These are phyloP conservation scores for Heliocidaris erythrogramma DNA, from an alignment of 35 echinoderm and acorn worm genomes.

Conservation along the genomic window DNA sequence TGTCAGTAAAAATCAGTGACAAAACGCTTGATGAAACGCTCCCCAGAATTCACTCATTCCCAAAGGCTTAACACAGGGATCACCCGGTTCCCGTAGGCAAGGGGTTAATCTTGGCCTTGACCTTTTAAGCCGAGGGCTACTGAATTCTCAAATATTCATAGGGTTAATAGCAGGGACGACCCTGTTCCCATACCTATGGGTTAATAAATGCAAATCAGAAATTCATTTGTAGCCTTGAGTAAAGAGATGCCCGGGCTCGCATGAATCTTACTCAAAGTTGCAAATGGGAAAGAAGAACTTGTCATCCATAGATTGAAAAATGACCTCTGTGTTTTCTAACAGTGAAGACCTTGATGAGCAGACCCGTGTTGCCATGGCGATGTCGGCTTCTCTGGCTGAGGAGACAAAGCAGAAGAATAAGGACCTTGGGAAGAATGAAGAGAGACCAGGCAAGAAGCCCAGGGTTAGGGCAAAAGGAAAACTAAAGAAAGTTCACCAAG, in stretches of 20 bases:
- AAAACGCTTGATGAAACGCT: too few relatives aligned
- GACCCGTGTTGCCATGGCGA: constrained; percentile 52
- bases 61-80: too few relatives aligned
- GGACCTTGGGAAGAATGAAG: not conserved
- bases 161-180: too few relatives aligned
- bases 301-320: not conserved
- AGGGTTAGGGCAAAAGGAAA: not conserved
- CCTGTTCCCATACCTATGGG: too few relatives aligned
- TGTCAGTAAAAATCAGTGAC: too few relatives aligned
- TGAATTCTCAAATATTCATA: too few relatives aligned
- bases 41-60: too few relatives aligned
- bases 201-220: not conserved
- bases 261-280: not conserved
- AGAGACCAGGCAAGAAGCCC: constrained; percentile 15
- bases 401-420: constrained; percentile 25
- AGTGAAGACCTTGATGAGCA: constrained; percentile 58
- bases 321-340: not conserved
- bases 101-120: not conserved
- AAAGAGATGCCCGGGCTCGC: not conserved
- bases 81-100: too few relatives aligned
- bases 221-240: not conserved
- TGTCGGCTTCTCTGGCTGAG: constrained; percentile 54
- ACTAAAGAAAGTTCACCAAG: not conserved
- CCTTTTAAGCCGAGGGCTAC: too few relatives aligned
- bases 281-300: not conserved